Conservation (phyloP, 2,113 vertebrate species). For the Accipiter virgatus region DNA sequence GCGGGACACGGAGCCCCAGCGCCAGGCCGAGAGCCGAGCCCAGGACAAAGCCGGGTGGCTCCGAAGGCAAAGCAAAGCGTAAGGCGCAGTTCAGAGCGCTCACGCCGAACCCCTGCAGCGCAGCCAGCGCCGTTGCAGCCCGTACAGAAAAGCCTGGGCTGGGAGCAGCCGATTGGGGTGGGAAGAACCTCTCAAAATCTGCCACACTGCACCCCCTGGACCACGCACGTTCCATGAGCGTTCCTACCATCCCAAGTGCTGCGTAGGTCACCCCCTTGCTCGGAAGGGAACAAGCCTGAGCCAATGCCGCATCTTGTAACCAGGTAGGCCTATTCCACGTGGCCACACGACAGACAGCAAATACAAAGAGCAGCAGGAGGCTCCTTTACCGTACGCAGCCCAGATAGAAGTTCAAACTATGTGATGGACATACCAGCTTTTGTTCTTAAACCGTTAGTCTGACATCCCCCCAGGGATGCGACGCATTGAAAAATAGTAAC, state of each 20-base stretch:
- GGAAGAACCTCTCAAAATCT: not conserved
- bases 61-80: fast-evolving
- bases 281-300: not conserved
- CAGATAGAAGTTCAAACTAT: fast-evolving
- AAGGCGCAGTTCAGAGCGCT: fast-evolving
- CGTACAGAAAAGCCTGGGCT: fast-evolving
- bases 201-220: not conserved
- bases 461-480: fast-evolving
- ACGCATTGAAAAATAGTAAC: not conserved
- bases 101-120: fast-evolving
- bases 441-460: not conserved
- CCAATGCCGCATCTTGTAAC: fast-evolving
- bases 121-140: not conserved
- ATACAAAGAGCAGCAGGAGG: too few relatives aligned
- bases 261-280: fast-evolving
- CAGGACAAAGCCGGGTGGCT: not conserved
- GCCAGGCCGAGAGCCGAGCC: not conserved
- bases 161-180: not conserved
- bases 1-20: not conserved
- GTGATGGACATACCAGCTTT: not conserved
- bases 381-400: not conserved
- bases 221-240: fast-evolving
- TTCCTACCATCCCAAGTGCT: fast-evolving
- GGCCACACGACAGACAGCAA: fast-evolving
- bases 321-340: fast-evolving